Percentiles rank a stretch among this genome's conserved stretches.
phyloP scores from a whole-genome alignment of 2,888 invertebrate species.

The Phalera bucephala region DNA sequence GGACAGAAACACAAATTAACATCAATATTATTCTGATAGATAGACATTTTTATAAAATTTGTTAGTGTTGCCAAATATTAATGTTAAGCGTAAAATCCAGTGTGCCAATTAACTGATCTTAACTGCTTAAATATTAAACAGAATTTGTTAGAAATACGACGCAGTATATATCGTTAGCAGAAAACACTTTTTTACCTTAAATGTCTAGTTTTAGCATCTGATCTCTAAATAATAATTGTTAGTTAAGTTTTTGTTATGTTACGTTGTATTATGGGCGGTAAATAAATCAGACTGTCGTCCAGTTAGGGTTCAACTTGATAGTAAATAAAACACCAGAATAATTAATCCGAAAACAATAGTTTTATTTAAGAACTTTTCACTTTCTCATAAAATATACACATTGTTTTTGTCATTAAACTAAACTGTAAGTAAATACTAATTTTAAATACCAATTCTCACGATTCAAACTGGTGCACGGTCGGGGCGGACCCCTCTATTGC shows the following conservation, averaged over 20 bases:
- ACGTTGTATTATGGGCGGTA: constrained; percentile 9
- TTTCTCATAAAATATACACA: constrained; percentile 84
- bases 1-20: too few species aligned
- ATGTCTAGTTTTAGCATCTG: constrained; percentile 2
- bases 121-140: constrained; percentile 25
- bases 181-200: constrained; percentile 7
- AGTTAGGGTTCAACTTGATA: constrained; percentile 35
- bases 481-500: constrained; percentile 53
- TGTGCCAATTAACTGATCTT: constrained; percentile 33
- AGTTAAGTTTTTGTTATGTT: constrained; percentile 4
- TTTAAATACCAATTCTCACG: constrained; percentile 81
- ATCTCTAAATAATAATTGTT: constrained; percentile 3
- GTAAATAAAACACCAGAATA: constrained; percentile 75
- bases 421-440: constrained; percentile 83
- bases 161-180: constrained; percentile 14
- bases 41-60: too few species aligned
- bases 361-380: constrained; percentile 83
- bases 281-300: constrained; percentile 14
- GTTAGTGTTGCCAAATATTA: too few species aligned
- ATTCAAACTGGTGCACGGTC: constrained; percentile 57
- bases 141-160: constrained; percentile 22
- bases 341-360: constrained; percentile 84
- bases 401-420: constrained; percentile 83
- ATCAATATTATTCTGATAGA: too few species aligned
- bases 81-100: constrained; percentile 5